These are phyloP conservation scores for Aphelenchoides avenae DNA, from an alignment of 1,140 invertebrate species.

Conservation along the genomic window DNA sequence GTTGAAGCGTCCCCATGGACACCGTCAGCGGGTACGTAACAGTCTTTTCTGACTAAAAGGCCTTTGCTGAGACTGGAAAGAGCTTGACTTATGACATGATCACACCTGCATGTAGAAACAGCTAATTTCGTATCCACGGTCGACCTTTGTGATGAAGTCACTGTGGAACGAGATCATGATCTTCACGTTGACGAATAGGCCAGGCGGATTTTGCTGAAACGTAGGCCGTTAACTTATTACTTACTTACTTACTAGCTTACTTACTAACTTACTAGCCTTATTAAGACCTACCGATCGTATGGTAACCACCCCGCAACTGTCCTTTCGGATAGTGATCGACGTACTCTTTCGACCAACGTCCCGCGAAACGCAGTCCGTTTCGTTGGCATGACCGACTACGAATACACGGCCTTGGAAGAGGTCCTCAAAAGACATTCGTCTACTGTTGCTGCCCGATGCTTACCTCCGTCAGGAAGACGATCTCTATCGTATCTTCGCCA, in stretches of 20 bases:
- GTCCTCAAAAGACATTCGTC: conserved; percentile 29
- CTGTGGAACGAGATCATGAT: conserved; percentile 56
- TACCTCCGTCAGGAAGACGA: conserved; percentile 53
- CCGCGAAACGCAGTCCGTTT: conserved; percentile 45
- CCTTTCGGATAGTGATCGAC: conserved; percentile 47
- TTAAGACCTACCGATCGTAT: conserved; percentile 40
- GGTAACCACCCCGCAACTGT: conserved; percentile 53
- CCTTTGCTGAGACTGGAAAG: conserved; percentile 42
- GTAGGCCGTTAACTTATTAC: too few relatives aligned
- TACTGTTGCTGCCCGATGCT: too few relatives aligned
- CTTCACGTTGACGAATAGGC: conserved; percentile 54
- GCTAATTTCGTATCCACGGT: too few relatives aligned
- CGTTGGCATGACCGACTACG: conserved; percentile 53
- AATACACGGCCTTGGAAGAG: conserved; percentile 50
- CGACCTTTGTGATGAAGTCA: conserved; percentile 54
- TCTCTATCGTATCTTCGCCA: conserved; percentile 54
- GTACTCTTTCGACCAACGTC: conserved; percentile 50
- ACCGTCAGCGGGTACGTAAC: conserved; percentile 56
- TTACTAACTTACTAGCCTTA: not conserved
- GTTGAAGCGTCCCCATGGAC: conserved; percentile 40
- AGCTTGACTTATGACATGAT: too few relatives aligned
- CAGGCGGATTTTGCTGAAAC: conserved; percentile 46
- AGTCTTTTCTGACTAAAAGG: conserved; percentile 58
- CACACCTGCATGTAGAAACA: too few relatives aligned
- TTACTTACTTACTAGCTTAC: too few relatives aligned